These are phyloP conservation scores for Aspidoscelis tigris DNA, from an alignment of 2,113 vertebrate genomes.

Conservation along the genomic window DNA sequence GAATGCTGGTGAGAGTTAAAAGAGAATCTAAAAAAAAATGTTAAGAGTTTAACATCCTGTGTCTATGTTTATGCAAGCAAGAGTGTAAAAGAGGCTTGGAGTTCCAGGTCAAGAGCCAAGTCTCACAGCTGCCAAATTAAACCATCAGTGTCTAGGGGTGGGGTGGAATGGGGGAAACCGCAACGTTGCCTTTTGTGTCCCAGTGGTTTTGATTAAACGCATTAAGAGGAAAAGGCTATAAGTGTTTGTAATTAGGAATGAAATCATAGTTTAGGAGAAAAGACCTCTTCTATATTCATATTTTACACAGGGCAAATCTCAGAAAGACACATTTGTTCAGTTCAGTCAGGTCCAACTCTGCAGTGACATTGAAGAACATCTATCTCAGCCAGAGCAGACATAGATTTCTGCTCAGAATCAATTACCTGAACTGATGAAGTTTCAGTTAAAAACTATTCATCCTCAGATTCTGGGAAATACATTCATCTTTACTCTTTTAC, in stretches of 20 bases:
- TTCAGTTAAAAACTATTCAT: too few species aligned
- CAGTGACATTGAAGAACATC: background rate
- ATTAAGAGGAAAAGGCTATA: conserved; percentile 40
- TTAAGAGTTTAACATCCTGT: conserved; percentile 23
- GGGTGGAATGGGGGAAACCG: background rate
- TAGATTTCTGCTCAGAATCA: too few species aligned
- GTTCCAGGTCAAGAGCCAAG: conserved; percentile 53
- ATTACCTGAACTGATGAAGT: too few species aligned
- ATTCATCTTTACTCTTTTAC: too few species aligned
- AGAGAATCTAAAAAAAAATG: conserved; percentile 11
- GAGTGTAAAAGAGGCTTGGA: background rate
- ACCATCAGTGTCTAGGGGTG: conserved; percentile 39
- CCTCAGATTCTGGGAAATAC: too few species aligned
- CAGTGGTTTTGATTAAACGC: conserved; percentile 60
- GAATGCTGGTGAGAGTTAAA: background rate
- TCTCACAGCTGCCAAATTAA: conserved; percentile 68
- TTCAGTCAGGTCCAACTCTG: background rate
- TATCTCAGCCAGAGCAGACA: too few species aligned
- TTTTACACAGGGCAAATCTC: too few species aligned
- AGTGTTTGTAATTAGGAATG: conserved; percentile 47
- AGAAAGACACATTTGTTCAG: background rate
- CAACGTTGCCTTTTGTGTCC: conserved; percentile 52
- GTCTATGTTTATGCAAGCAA: conserved; percentile 20
- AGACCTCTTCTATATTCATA: background rate
- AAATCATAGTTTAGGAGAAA: conserved; percentile 32